Evolutionary conservation across 2,888 invertebrate genomes (phyloP), one percentile per base, ranked within the genome.

Genomic region (Hypolimnas misippus): DNA sequence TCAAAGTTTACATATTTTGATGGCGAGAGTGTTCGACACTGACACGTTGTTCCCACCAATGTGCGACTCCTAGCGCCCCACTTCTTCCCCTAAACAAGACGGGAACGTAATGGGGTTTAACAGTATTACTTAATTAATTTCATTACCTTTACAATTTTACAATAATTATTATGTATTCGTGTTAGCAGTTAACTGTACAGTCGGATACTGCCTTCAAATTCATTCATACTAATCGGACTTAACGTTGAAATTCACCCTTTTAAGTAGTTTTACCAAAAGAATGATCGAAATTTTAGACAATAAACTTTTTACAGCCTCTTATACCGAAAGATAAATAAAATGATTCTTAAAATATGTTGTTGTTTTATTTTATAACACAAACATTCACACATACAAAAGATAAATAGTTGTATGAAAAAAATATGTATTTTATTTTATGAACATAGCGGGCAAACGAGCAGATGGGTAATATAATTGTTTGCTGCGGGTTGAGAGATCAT

Each of bases 101-200:
- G 60, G 76, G 81, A 79, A 78, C 72, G 77, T 77, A 80, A 83
- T 83, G 85, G 86, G 86, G 85, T 86, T 81, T 83, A 84, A 86
- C 90, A 91, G 90, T 91, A 91, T 91, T 91, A 90, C 82, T 87
- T 85, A 86, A 81, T 86, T 89, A 86, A 87, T 86, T 87, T 85
- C 83, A 81, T 83, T 84, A 82, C 78, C 76, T 81, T 81, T 77
- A 77, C 77, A 75, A 72, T 72, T 81, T 79, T 82, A 82, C 78
- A 82, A 77, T 81, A 54, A 66, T 57, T 63, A 60, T 61, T 55
- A 56, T 78, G 63, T 66, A 65, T 66, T 66, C 67, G 67, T 58
- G 64, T 49, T n/a, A n/a, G 60, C 66, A 69, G 57, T 58, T 19
- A 42, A n/a, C n/a, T 59, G 66, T 67, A 66, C 69, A 69, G 58